Percentiles rank a stretch among this genome's conserved stretches.
phyloP scores from a whole-genome alignment of 2,888 invertebrate species.

The Sclerodermus sp. region DNA sequence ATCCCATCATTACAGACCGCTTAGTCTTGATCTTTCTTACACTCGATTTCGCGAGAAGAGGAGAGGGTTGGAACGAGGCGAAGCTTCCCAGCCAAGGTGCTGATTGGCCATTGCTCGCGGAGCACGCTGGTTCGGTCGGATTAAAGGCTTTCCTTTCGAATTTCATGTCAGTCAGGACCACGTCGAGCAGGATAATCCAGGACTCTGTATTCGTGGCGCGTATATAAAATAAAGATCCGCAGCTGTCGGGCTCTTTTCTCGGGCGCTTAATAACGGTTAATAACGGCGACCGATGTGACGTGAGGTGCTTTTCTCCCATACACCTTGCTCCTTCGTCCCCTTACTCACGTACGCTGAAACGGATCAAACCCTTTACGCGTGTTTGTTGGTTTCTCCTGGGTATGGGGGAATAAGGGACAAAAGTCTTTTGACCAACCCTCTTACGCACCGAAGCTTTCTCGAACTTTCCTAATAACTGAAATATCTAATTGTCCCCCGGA shows the following conservation, averaged over 20 bases:
- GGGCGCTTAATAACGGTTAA: conserved; percentile 43
- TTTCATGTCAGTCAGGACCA: conserved; percentile 47
- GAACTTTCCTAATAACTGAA: no score
- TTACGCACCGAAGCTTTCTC: no score
- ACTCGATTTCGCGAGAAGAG: conserved; percentile 15
- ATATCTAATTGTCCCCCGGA: no score
- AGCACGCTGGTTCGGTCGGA: conserved; percentile 26
- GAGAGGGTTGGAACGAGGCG: conserved; percentile 11
- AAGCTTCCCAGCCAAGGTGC: conserved; percentile 14
- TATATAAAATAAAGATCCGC: conserved; percentile 45
- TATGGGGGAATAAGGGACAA: no score
- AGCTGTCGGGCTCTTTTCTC: conserved; percentile 30
- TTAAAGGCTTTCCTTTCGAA: conserved; percentile 51
- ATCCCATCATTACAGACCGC: no score
- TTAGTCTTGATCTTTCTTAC: not conserved
- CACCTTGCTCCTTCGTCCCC: not conserved
- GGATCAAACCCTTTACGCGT: conserved; percentile 35
- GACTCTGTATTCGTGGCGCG: conserved; percentile 39
- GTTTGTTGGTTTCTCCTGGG: no score
- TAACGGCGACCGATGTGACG: conserved; percentile 35
- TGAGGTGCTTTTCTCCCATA: conserved; percentile 12
- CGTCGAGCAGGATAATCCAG: conserved; percentile 40
- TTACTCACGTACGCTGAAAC: conserved; percentile 25
- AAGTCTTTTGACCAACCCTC: no score
- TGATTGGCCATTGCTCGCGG: conserved; percentile 24